These are phyloP conservation scores for Tetramorium parvispinum DNA, from an alignment of 1,140 invertebrate species.

Conservation along the genomic window DNA sequence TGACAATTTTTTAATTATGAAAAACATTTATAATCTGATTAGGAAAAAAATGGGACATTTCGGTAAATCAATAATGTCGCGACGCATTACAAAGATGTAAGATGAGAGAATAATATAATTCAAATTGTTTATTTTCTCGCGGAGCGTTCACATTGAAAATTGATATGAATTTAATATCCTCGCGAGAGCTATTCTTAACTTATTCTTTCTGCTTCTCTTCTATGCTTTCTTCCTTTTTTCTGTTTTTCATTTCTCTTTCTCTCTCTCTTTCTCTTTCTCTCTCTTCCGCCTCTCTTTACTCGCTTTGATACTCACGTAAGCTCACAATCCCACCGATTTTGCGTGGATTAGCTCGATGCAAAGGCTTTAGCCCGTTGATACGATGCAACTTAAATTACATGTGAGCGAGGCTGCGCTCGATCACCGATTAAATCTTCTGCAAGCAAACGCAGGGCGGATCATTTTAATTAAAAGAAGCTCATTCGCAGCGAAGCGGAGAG, in stretches of 20 bases:
- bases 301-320: slow-evolving; percentile 71
- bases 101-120: neutral
- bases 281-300: slow-evolving; percentile 32
- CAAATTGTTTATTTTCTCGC: neutral
- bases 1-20: neutral
- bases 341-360: slow-evolving; percentile 71
- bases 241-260: neutral
- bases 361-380: slow-evolving; percentile 63
- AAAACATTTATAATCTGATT: slow-evolving; percentile 1
- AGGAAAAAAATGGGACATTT: neutral
- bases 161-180: slow-evolving; percentile 41
- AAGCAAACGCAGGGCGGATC: slow-evolving; percentile 63
- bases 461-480: slow-evolving; percentile 75
- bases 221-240: neutral
- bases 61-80: neutral
- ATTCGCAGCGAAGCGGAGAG: slow-evolving; percentile 16
- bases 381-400: slow-evolving; percentile 77
- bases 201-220: neutral
- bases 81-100: neutral
- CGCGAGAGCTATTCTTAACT: slow-evolving; percentile 11
- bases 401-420: slow-evolving; percentile 65
- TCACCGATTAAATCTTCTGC: slow-evolving; percentile 74
- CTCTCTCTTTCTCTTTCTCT: neutral
- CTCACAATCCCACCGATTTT: slow-evolving; percentile 73
- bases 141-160: neutral